Evolutionary conservation across 23 tunicate genomes (phyloP).

Genomic region (Styela plicata): DNA sequence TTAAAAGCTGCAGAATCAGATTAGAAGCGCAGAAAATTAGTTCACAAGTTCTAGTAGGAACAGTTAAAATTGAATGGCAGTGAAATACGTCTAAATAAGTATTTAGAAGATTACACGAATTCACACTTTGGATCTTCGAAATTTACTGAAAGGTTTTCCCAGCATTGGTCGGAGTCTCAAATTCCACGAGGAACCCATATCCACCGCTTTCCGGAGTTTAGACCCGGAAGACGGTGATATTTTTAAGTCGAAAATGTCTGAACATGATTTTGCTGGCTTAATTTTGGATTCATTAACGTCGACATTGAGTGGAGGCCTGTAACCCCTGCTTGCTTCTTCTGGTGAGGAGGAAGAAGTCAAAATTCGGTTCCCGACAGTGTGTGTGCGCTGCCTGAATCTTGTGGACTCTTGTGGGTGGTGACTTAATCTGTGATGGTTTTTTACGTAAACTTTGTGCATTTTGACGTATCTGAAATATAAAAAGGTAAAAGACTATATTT

Average conservation of each 20-base stretch:
- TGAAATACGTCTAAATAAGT: too few species aligned
- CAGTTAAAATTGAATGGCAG: too few species aligned
- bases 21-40: too few species aligned
- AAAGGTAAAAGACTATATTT: neutral
- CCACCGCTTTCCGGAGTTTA: neutral
- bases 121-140: constrained; percentile 4
- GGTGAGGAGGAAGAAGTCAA: neutral
- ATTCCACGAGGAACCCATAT: constrained; percentile 20
- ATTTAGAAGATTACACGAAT: too few species aligned
- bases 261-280: constrained; percentile 65
- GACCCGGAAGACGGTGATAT: constrained; percentile 8
- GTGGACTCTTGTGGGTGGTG: neutral
- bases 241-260: constrained; percentile 45
- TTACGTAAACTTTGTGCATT: constrained; percentile 1
- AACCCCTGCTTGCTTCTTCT: neutral
- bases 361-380: neutral
- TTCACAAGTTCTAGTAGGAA: too few species aligned
- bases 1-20: too few species aligned
- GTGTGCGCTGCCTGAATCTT: constrained; percentile 1
- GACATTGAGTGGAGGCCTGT: neutral
- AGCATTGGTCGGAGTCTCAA: constrained; percentile 18
- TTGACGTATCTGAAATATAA: constrained; percentile 4
- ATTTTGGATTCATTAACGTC: constrained; percentile 18
- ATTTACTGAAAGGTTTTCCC: constrained; percentile 29
- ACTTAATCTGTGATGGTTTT: neutral